phyloP scores from a whole-genome alignment of 2,797 vertebrate genomes.

The Cygnus olor region DNA sequence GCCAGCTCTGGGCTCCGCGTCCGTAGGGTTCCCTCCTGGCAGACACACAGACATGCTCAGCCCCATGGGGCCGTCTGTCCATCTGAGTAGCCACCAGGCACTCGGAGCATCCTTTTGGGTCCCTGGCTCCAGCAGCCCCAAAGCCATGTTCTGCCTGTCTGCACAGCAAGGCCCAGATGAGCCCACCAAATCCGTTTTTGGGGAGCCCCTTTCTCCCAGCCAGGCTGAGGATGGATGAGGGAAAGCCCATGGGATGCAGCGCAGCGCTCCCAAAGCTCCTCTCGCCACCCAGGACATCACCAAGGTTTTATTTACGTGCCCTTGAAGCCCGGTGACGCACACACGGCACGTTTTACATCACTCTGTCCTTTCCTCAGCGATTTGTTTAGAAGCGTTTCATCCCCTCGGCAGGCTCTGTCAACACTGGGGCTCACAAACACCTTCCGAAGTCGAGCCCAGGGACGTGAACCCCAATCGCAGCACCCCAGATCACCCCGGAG shows the following conservation, averaged over 20 bases:
- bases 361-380: neutral
- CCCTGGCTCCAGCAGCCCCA: neutral
- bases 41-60: rapidly evolving
- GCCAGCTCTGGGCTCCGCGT: neutral
- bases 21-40: rapidly evolving
- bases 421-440: neutral
- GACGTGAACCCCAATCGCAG: rapidly evolving
- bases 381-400: neutral
- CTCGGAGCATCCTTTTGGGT: neutral
- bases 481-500: neutral
- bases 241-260: neutral
- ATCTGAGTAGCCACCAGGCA: neutral
- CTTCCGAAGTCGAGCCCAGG: neutral
- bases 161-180: neutral
- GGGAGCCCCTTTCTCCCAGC: neutral
- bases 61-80: neutral
- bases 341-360: neutral
- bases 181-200: neutral
- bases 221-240: neutral
- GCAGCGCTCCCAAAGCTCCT: neutral
- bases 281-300: neutral
- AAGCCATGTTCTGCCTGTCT: neutral
- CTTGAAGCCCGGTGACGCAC: neutral
- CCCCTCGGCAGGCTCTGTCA: neutral
- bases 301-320: neutral